These are phyloP conservation scores for Oedothorax gibbosus DNA, from an alignment of 1,140 invertebrate species.

Conservation along the genomic window DNA sequence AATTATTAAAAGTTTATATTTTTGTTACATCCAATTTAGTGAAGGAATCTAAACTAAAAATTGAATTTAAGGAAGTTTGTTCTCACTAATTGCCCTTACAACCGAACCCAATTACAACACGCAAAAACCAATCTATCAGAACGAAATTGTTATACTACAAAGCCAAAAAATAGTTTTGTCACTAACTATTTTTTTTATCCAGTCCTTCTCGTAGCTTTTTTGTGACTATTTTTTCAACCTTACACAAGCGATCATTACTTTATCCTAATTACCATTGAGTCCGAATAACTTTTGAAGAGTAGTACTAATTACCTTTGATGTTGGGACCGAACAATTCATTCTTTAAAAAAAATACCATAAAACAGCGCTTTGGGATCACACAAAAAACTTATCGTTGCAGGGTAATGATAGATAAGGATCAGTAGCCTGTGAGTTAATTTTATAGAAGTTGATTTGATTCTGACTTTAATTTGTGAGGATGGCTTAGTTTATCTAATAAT, in stretches of 20 bases:
- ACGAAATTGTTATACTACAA: slow-evolving; percentile 4
- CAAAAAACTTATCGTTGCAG: not conserved
- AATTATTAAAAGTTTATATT: too few species aligned
- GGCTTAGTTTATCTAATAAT: not conserved
- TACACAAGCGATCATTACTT: slow-evolving; percentile 33
- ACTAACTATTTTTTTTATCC: too few species aligned
- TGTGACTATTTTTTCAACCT: slow-evolving; percentile 14
- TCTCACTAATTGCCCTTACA: slow-evolving; percentile 18
- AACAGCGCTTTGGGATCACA: not conserved
- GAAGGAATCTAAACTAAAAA: not conserved
- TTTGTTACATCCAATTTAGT: not conserved
- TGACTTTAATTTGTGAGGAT: not conserved
- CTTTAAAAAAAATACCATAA: slow-evolving; percentile 6
- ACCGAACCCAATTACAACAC: slow-evolving; percentile 50
- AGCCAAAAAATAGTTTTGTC: not conserved
- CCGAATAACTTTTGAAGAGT: slow-evolving; percentile 21
- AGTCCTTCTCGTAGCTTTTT: slow-evolving; percentile 8
- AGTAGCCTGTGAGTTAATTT: not conserved
- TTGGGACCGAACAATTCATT: not conserved
- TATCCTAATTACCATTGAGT: slow-evolving; percentile 41
- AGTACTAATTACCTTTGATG: slow-evolving; percentile 51
- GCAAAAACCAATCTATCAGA: slow-evolving; percentile 13
- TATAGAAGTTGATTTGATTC: not conserved
- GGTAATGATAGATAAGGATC: slow-evolving; percentile 27
- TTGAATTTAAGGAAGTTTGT: not conserved